These are phyloP conservation scores for Cantharis rustica DNA, from an alignment of 2,888 invertebrate genomes.

Conservation along the genomic window DNA sequence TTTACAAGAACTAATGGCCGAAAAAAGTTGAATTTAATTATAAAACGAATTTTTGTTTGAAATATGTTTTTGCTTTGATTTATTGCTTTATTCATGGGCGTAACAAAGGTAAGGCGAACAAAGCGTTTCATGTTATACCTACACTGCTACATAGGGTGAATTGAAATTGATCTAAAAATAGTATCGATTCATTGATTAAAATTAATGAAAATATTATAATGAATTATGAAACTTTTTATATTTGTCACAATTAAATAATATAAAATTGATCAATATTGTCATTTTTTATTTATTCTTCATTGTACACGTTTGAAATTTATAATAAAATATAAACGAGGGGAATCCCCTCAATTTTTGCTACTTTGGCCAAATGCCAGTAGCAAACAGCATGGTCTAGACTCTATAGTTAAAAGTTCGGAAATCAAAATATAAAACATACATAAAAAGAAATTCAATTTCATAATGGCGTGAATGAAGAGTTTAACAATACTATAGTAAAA, in stretches of 20 bases:
- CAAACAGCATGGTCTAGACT: too few relatives aligned
- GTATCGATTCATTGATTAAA: neutral
- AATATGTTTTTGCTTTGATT: neutral
- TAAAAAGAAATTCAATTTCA: too few relatives aligned
- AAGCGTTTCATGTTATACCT: neutral
- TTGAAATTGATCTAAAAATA: neutral
- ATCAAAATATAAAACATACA: too few relatives aligned
- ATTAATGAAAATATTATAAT: neutral
- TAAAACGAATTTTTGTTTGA: neutral
- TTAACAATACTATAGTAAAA: too few relatives aligned
- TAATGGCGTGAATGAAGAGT: too few relatives aligned
- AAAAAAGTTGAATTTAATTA: neutral
- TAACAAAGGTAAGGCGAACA: neutral
- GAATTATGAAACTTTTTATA: neutral
- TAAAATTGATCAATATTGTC: neutral
- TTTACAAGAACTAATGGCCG: neutral
- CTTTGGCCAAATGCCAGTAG: too few relatives aligned
- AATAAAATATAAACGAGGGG: neutral
- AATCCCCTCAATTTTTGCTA: neutral
- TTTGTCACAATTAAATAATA: neutral
- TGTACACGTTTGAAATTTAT: neutral
- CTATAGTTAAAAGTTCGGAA: too few relatives aligned
- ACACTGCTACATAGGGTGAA: neutral
- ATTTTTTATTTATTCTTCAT: neutral
- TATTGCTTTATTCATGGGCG: neutral